Evolutionary conservation across 2,888 invertebrate species (phyloP).

Genomic region (Dicyrtoma fusca): DNA sequence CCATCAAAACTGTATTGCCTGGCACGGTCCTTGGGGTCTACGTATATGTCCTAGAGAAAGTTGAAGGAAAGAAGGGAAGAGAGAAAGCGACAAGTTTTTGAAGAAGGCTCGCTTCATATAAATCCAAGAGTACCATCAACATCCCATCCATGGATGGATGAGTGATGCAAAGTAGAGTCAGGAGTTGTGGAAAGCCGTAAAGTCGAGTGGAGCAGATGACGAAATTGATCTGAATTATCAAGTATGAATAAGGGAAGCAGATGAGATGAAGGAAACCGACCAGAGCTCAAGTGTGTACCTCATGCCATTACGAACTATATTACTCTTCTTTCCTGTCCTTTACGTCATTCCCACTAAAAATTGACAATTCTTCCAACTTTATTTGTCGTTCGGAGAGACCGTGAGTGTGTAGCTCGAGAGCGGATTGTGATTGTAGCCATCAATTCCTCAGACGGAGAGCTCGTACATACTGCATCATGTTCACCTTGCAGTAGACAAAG

Average conservation of each 20-base stretch:
- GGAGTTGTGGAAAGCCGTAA: too few relatives aligned
- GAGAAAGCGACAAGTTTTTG: conserved; percentile 1
- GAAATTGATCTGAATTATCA: neutral
- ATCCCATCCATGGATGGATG: neutral
- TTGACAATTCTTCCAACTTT: too few relatives aligned
- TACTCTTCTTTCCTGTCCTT: neutral
- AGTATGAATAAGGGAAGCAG: too few relatives aligned
- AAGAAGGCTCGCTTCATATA: neutral
- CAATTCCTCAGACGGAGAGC: too few relatives aligned
- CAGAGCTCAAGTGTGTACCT: too few relatives aligned
- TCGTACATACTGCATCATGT: neutral
- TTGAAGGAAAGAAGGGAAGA: neutral
- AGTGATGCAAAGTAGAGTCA: neutral
- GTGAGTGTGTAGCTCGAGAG: too few relatives aligned
- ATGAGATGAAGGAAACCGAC: too few relatives aligned
- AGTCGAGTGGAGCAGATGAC: conserved; percentile 2
- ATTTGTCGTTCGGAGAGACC: too few relatives aligned
- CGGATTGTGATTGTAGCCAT: too few relatives aligned
- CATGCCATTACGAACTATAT: too few relatives aligned
- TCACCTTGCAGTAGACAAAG: too few relatives aligned
- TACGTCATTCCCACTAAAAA: too few relatives aligned
- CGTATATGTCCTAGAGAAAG: neutral
- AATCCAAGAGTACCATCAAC: neutral
- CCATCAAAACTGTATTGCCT: neutral
- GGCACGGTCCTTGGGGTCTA: neutral